Conservation (phyloP, 2,888 invertebrate species). For the Rhamnusium bicolor region DNA sequence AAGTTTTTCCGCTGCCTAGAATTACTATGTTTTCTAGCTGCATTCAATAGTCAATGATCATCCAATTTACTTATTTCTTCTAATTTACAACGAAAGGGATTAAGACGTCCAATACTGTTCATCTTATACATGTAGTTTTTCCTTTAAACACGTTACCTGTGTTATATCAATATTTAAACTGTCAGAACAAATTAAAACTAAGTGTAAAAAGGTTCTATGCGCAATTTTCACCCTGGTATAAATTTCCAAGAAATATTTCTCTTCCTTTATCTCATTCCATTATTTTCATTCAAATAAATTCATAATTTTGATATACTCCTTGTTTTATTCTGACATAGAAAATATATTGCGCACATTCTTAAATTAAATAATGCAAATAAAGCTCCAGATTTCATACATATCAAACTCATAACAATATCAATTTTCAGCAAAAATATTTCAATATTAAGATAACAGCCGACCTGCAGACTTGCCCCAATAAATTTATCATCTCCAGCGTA, state of each 20-base stretch:
- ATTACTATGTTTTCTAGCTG: too few species aligned
- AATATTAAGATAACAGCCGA: constrained; percentile 59
- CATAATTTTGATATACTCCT: constrained; percentile 12
- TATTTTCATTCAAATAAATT: constrained; percentile 21
- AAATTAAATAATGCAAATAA: constrained; percentile 36
- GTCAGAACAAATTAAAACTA: neutral
- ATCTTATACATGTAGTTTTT: too few species aligned
- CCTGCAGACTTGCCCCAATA: constrained; percentile 3
- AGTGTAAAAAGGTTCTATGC: neutral
- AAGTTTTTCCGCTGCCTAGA: too few species aligned
- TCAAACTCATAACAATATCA: constrained; percentile 62
- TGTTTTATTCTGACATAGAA: neutral
- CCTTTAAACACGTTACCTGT: neutral
- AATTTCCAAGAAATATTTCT: neutral
- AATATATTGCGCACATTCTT: constrained; percentile 28
- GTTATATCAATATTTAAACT: neutral
- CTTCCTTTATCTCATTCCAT: neutral
- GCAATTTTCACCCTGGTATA: neutral
- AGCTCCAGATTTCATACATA: constrained; percentile 34
- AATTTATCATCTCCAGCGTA: constrained; percentile 27
- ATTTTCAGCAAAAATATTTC: constrained; percentile 64
- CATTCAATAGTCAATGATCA: too few species aligned
- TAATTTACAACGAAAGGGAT: too few species aligned
- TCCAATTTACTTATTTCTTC: too few species aligned
- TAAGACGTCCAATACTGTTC: too few species aligned